These are phyloP conservation scores for Paraescarpia echinospica DNA, from an alignment of 1,140 invertebrate species.

Conservation along the genomic window DNA sequence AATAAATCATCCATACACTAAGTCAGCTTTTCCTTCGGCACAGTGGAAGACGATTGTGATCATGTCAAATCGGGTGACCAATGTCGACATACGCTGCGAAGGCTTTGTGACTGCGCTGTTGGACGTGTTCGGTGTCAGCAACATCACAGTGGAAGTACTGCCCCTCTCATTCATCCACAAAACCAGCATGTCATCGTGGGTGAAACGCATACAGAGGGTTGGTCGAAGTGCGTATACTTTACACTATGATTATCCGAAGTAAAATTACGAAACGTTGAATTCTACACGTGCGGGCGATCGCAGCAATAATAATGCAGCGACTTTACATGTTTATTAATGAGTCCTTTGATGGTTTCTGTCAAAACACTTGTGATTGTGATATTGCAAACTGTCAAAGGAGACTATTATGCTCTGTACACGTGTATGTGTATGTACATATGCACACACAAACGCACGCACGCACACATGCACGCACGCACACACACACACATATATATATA, in stretches of 20 bases:
- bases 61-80: background rate
- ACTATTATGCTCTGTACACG: too few relatives aligned
- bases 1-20: background rate
- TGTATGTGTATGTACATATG: too few relatives aligned
- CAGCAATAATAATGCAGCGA: background rate
- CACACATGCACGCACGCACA: too few relatives aligned
- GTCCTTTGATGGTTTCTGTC: too few relatives aligned
- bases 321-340: too few relatives aligned
- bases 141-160: background rate
- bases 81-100: background rate
- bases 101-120: background rate
- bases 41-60: slow-evolving; percentile 4
- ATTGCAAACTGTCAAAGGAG: too few relatives aligned
- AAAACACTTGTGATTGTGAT: too few relatives aligned
- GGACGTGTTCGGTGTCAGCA: background rate
- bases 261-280: background rate
- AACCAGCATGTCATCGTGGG: background rate
- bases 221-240: background rate
- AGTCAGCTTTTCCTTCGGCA: background rate
- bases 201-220: background rate
- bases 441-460: too few relatives aligned
- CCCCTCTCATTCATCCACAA: background rate
- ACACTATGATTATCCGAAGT: background rate
- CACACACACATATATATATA: too few relatives aligned
- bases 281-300: too few relatives aligned